A percentile compares a stretch with the other conserved stretches of the same genome.
phyloP scores from a whole-genome alignment of 2,113 vertebrate species.

The Orthonyx spaldingii region DNA sequence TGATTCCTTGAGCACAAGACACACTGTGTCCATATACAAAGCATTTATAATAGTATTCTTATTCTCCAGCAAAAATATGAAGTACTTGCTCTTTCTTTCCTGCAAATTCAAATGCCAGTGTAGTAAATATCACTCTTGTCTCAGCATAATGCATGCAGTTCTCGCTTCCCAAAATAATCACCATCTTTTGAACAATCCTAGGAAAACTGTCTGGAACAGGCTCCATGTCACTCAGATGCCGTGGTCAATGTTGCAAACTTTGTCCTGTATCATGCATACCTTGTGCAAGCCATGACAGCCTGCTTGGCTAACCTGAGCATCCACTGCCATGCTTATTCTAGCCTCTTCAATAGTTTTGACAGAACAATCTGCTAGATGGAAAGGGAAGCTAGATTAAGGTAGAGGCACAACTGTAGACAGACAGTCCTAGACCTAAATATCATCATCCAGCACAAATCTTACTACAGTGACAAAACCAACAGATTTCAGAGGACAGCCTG shows the following conservation, averaged over 20 bases:
- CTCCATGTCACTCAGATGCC: neutral
- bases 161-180: neutral
- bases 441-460: neutral
- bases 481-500: neutral
- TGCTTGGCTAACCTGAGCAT: neutral
- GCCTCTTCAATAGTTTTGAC: neutral
- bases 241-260: accelerated
- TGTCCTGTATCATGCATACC: neutral
- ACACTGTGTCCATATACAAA: neutral
- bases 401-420: neutral
- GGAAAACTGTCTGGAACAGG: neutral
- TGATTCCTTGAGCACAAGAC: neutral
- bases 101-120: neutral
- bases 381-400: neutral
- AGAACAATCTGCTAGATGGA: neutral
- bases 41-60: neutral
- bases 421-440: neutral
- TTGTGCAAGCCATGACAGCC: neutral
- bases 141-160: neutral
- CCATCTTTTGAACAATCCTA: neutral
- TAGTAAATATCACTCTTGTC: neutral
- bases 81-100: neutral
- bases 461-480: neutral
- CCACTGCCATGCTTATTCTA: neutral
- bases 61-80: neutral